phyloP scores from a whole-genome alignment of 2,888 invertebrate species.

The Nomada fucata region DNA sequence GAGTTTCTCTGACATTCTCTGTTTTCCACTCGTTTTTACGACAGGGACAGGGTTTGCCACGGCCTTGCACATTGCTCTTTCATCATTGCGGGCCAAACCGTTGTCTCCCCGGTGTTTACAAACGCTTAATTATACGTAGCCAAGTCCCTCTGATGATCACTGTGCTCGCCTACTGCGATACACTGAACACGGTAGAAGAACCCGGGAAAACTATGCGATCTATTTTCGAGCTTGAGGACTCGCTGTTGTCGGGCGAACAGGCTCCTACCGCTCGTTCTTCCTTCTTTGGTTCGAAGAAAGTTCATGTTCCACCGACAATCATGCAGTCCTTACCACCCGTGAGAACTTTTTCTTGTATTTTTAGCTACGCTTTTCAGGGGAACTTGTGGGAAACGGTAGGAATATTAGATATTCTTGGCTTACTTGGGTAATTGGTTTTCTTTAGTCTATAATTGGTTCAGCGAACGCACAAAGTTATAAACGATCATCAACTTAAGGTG shows the following conservation, averaged over 20 bases:
- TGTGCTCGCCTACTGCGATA: constrained; percentile 28
- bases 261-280: constrained; percentile 28
- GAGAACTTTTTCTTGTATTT: constrained; percentile 29
- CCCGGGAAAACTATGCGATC: constrained; percentile 56
- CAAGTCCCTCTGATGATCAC: constrained; percentile 28
- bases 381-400: background rate
- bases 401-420: background rate
- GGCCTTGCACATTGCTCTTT: constrained; percentile 24
- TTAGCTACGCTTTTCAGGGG: constrained; percentile 6
- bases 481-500: too few species aligned
- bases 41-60: background rate
- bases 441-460: too few species aligned
- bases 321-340: constrained; percentile 6
- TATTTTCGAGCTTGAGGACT: constrained; percentile 69
- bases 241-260: constrained; percentile 70
- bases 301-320: constrained; percentile 28
- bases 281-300: constrained; percentile 48
- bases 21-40: background rate
- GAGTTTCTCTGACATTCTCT: background rate
- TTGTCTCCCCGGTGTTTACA: constrained; percentile 34
- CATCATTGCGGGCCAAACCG: constrained; percentile 1
- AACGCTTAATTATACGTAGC: constrained; percentile 48
- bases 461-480: too few species aligned
- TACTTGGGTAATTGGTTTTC: too few species aligned
- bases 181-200: constrained; percentile 25